phyloP scores from a whole-genome alignment of 2,113 vertebrate genomes.

The Scophthalmus maximus region DNA sequence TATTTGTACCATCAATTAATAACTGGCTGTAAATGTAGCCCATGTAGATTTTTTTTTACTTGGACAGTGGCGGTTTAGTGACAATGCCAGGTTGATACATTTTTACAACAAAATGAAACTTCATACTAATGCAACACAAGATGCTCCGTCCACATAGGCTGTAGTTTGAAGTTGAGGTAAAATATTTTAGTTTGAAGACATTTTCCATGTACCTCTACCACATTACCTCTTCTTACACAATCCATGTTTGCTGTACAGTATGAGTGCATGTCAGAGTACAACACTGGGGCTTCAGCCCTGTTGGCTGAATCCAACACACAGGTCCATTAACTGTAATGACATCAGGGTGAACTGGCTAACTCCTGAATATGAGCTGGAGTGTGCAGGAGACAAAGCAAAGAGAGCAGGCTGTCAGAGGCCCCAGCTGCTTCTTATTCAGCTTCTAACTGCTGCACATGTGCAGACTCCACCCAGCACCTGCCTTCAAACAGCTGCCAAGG shows the following conservation, averaged over 20 bases:
- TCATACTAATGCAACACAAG: too few relatives aligned
- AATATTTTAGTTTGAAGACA: too few relatives aligned
- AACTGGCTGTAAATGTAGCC: too few relatives aligned
- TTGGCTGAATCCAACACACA: conserved; percentile 23
- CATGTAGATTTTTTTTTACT: too few relatives aligned
- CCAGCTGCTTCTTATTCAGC: conserved; percentile 77
- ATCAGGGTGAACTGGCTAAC: conserved; percentile 37
- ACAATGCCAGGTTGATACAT: too few relatives aligned
- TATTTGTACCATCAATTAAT: neutral
- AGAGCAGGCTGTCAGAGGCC: conserved; percentile 42
- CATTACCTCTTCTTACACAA: conserved; percentile 3
- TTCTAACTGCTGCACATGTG: conserved; percentile 55
- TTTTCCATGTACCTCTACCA: neutral
- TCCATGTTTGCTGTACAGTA: conserved; percentile 18
- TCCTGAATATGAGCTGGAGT: conserved; percentile 25
- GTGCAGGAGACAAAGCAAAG: conserved; percentile 42
- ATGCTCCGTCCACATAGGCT: too few relatives aligned
- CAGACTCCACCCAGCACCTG: conserved; percentile 52
- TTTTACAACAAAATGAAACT: neutral
- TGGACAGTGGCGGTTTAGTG: too few relatives aligned
- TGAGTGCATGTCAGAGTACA: neutral
- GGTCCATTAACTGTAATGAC: conserved; percentile 51
- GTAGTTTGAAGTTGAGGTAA: too few relatives aligned
- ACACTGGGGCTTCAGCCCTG: conserved; percentile 13
- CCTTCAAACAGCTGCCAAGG: conserved; percentile 66